A percentile compares a stretch with the other conserved stretches of the same genome.
phyloP scores from a whole-genome alignment of 2,888 invertebrate genomes.

The Pseudolycoriella hygida region DNA sequence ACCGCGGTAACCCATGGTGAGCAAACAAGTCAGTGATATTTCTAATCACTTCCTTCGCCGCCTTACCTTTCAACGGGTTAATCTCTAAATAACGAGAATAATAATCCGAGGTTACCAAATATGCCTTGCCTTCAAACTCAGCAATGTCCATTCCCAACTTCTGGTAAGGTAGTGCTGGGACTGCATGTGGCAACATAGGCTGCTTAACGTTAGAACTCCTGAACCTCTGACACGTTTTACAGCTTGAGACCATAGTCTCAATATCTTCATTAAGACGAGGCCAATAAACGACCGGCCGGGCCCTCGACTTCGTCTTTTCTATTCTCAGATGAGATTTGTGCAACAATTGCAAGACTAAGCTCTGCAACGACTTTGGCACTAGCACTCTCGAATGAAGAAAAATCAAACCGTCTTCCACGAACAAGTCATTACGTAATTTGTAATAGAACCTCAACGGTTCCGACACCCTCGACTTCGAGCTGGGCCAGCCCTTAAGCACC shows the following conservation, averaged over 20 bases:
- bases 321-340: no score
- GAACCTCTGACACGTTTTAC: neutral
- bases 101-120: neutral
- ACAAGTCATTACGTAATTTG: neutral
- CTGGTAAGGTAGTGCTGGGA: no score
- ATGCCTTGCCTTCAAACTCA: neutral
- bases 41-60: no score
- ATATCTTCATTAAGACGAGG: neutral
- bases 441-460: neutral
- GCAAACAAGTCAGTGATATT: no score
- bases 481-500: neutral
- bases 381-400: neutral
- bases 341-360: neutral
- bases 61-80: no score
- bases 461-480: neutral
- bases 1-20: no score
- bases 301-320: neutral
- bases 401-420: neutral
- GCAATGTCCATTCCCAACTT: no score
- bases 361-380: no score
- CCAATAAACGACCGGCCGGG: neutral
- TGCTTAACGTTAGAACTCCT: neutral
- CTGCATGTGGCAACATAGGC: no score
- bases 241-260: neutral
- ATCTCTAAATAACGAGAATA: no score